phyloP scores from a whole-genome alignment of 2,797 vertebrate species.

The Aphelocoma californica region DNA sequence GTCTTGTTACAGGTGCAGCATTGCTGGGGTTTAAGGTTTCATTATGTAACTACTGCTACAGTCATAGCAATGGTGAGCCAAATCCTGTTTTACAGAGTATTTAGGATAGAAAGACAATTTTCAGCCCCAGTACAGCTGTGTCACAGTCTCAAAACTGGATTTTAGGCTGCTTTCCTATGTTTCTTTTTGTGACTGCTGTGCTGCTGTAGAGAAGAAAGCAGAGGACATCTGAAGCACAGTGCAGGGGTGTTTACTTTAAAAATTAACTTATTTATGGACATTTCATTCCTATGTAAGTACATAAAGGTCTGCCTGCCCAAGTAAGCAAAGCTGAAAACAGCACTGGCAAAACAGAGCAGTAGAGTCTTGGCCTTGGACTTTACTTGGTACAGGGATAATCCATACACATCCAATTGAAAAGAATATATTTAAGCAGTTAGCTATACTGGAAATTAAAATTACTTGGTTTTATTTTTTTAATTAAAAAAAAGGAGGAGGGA shows the following conservation, averaged over 20 bases:
- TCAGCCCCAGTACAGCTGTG: neutral
- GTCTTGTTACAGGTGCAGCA: slow-evolving; percentile 33
- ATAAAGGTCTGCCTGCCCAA: neutral
- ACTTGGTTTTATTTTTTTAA: slow-evolving; percentile 11
- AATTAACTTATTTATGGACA: neutral
- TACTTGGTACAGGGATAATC: neutral
- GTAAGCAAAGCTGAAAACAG: slow-evolving; percentile 3
- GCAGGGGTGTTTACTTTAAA: neutral
- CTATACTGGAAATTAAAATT: slow-evolving; percentile 11
- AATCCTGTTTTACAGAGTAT: slow-evolving; percentile 37
- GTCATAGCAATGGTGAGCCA: slow-evolving; percentile 1
- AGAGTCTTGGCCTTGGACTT: neutral
- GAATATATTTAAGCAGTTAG: neutral
- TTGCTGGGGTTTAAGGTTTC: slow-evolving; percentile 20
- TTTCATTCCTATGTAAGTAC: slow-evolving; percentile 10
- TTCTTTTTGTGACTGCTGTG: neutral
- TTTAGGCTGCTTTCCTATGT: neutral
- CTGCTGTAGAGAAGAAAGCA: neutral
- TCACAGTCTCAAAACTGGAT: neutral
- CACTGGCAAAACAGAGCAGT: neutral
- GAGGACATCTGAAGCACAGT: neutral
- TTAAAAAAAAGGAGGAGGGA: neutral
- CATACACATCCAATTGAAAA: neutral
- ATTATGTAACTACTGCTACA: slow-evolving; percentile 43
- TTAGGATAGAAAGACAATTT: neutral